A percentile compares a stretch with the other conserved stretches of the same genome.
phyloP scores from a whole-genome alignment of 2,797 vertebrate species.

The Mormyrus hasselquistii region DNA sequence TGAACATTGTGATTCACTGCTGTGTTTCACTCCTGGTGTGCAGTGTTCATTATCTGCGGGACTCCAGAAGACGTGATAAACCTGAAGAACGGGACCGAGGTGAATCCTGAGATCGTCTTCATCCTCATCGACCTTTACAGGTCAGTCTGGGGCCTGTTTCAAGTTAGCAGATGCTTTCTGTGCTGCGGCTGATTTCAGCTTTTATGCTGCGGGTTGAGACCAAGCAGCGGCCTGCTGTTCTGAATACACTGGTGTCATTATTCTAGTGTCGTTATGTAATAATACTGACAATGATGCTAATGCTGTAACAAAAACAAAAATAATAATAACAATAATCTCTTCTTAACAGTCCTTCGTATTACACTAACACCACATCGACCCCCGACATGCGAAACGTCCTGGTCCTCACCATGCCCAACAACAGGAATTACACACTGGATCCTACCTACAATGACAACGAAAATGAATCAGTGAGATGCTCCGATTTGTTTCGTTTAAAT shows the following conservation, averaged over 20 bases:
- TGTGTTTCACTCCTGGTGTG: constrained; percentile 21
- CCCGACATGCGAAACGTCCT: constrained; percentile 55
- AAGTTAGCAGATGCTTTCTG: background rate
- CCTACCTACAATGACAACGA: constrained; percentile 26
- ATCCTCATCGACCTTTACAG: constrained; percentile 87
- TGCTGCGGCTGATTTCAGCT: background rate
- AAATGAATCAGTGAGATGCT: constrained; percentile 44
- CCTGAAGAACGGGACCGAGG: constrained; percentile 38
- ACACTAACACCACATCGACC: constrained; percentile 49
- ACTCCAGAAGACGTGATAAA: constrained; percentile 44
- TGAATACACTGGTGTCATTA: background rate
- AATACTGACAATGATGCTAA: background rate
- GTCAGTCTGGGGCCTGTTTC: constrained; percentile 59
- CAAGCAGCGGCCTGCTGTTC: background rate
- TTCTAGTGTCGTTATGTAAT: background rate
- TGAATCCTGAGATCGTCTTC: constrained; percentile 66
- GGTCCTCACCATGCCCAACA: constrained; percentile 56
- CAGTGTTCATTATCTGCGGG: constrained; percentile 85
- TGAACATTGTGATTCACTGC: no score
- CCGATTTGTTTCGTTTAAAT: background rate
- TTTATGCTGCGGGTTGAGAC: background rate
- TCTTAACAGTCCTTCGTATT: constrained; percentile 51
- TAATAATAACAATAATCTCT: background rate
- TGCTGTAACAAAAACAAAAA: background rate
- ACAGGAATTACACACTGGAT: constrained; percentile 42